A percentile compares a stretch with the other conserved stretches of the same genome.
Evolutionary conservation across 2,797 vertebrate species (phyloP).

Genomic region (Phoebastria nigripes): DNA sequence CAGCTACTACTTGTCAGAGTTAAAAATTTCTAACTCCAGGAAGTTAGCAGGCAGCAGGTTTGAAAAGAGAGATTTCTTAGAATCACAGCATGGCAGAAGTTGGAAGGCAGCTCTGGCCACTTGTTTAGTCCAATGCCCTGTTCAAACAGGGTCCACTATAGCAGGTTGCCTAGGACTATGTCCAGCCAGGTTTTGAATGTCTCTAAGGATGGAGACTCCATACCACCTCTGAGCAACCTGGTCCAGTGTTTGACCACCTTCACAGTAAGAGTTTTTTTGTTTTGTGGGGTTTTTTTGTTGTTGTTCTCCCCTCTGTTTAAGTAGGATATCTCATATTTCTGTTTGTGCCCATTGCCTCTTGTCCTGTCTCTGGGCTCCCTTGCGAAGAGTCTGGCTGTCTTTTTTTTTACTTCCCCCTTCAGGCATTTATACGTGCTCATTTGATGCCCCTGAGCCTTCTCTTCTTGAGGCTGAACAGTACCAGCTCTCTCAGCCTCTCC

Average conservation of each 20-base stretch:
- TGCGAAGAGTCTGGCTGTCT: background rate
- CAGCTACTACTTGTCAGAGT: background rate
- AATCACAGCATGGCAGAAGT: background rate
- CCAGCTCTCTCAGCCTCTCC: background rate
- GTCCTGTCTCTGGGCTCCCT: background rate
- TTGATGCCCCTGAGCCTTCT: background rate
- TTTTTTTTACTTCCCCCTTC: background rate
- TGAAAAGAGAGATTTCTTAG: background rate
- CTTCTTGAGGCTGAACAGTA: background rate
- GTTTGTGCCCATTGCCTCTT: background rate
- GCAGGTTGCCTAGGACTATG: background rate
- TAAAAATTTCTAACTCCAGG: background rate
- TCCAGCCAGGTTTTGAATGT: background rate
- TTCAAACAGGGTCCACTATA: background rate
- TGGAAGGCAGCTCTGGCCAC: background rate
- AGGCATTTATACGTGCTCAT: background rate
- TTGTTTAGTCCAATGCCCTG: background rate
- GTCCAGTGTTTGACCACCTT: background rate
- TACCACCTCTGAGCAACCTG: background rate
- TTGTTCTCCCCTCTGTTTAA: background rate
- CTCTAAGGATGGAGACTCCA: background rate
- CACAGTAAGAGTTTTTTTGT: background rate
- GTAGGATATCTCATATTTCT: background rate
- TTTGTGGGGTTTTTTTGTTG: background rate
- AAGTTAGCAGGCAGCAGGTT: background rate